Percentiles rank a stretch among this genome's conserved stretches.
Conservation (phyloP, 1,140 invertebrate species). For the Caenorhabditis remanei region DNA sequence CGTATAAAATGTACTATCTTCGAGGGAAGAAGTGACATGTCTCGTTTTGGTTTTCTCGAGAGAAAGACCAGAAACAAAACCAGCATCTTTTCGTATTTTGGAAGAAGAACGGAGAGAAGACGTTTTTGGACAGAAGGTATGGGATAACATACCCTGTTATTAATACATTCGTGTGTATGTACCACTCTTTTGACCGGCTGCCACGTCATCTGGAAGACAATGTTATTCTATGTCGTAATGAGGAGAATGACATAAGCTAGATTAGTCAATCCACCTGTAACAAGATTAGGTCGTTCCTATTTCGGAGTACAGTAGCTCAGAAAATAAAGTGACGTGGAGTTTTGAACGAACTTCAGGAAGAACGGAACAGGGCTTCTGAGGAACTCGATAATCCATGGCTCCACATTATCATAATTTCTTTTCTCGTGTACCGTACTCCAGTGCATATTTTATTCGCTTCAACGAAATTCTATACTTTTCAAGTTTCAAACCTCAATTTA, state of each 20-base stretch:
- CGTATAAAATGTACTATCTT: background rate
- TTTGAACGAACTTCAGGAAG: too few species aligned
- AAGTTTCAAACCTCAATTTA: too few species aligned
- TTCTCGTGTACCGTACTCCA: too few species aligned
- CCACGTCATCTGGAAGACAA: slow-evolving; percentile 40
- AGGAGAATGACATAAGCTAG: slow-evolving; percentile 21
- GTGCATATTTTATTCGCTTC: too few species aligned
- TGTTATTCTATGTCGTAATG: slow-evolving; percentile 26
- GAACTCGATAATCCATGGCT: too few species aligned
- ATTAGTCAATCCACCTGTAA: slow-evolving; percentile 13
- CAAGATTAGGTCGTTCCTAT: background rate
- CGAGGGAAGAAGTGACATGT: background rate
- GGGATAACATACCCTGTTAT: slow-evolving; percentile 8
- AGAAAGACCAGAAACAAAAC: background rate
- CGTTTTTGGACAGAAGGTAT: slow-evolving; percentile 22
- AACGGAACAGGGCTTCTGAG: too few species aligned
- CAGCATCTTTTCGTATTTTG: background rate
- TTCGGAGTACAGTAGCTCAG: background rate
- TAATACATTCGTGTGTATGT: background rate
- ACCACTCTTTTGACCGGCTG: background rate
- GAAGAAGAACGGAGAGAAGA: background rate
- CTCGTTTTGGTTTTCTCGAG: background rate
- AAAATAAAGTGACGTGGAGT: too few species aligned
- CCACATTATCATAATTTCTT: too few species aligned
- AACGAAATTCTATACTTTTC: too few species aligned